A percentile compares a stretch with the other conserved stretches of the same genome.
phyloP scores from a whole-genome alignment of 2,797 vertebrate genomes.

The Muscicapa comitata region DNA sequence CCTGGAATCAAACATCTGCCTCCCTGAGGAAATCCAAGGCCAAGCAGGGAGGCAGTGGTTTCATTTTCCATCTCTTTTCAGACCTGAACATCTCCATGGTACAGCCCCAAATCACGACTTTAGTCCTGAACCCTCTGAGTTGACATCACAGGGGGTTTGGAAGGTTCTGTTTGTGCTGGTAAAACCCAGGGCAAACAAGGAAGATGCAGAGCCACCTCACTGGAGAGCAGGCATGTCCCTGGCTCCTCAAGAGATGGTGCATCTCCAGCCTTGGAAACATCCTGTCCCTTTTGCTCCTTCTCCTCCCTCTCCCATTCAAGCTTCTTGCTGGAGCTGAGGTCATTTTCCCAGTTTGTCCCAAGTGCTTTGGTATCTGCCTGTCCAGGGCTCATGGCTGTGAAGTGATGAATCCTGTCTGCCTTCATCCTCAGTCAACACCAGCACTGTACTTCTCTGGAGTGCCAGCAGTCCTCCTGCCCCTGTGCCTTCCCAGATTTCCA shows the following conservation, averaged over 20 bases:
- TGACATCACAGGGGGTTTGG: neutral
- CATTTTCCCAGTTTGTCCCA: neutral
- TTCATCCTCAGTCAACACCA: neutral
- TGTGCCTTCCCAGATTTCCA: neutral
- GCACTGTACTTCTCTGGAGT: neutral
- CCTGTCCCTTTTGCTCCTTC: neutral
- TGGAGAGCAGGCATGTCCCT: neutral
- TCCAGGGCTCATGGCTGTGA: neutral
- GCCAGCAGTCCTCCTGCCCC: neutral
- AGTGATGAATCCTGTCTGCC: neutral
- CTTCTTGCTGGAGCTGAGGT: neutral
- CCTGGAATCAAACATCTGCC: neutral
- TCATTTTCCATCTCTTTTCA: neutral
- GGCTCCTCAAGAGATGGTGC: neutral
- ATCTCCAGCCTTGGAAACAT: neutral
- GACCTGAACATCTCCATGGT: fast-evolving
- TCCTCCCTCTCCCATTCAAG: neutral
- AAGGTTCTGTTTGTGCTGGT: neutral
- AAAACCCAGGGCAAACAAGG: neutral
- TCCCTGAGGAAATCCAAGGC: neutral
- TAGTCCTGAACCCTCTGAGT: neutral
- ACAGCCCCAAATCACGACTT: neutral
- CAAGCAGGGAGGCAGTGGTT: neutral
- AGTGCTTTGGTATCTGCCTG: neutral
- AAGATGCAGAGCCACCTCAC: neutral